These are phyloP conservation scores for Philereme vetulata DNA, from an alignment of 2,888 invertebrate species.

Conservation along the genomic window DNA sequence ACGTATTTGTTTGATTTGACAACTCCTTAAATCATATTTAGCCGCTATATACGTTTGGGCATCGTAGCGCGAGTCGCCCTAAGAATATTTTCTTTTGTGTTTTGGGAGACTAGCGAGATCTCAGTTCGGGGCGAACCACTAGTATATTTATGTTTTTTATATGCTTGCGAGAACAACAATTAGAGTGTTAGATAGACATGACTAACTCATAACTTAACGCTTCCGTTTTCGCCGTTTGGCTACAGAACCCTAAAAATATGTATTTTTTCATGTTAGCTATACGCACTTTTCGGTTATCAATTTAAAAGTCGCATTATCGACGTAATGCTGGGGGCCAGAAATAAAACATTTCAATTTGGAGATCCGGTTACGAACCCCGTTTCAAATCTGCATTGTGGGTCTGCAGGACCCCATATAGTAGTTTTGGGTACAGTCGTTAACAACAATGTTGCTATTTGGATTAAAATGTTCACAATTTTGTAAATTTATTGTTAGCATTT, in stretches of 20 bases:
- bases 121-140: too few relatives aligned
- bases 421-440: slow-evolving; percentile 66
- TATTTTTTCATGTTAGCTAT: slow-evolving; percentile 63
- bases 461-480: slow-evolving; percentile 4
- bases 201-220: too few relatives aligned
- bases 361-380: slow-evolving; percentile 80
- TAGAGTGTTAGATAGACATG: too few relatives aligned
- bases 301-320: slow-evolving; percentile 79
- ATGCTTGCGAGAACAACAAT: too few relatives aligned
- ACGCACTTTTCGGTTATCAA: slow-evolving; percentile 78
- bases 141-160: too few relatives aligned
- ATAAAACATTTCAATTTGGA: slow-evolving; percentile 84
- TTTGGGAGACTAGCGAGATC: too few relatives aligned
- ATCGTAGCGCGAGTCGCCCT: too few relatives aligned
- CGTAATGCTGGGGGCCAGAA: slow-evolving; percentile 70
- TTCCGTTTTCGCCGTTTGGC: neutral
- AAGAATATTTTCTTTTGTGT: too few relatives aligned
- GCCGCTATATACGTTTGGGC: too few relatives aligned
- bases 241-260: slow-evolving; percentile 30
- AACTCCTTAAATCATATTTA: too few relatives aligned
- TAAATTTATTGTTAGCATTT: too few relatives aligned
- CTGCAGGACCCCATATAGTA: slow-evolving; percentile 77
- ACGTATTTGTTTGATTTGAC: too few relatives aligned
- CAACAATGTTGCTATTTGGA: slow-evolving; percentile 27
- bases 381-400: slow-evolving; percentile 79